phyloP scores from a whole-genome alignment of 1,140 invertebrate genomes.

The Diorhabda elongata region DNA sequence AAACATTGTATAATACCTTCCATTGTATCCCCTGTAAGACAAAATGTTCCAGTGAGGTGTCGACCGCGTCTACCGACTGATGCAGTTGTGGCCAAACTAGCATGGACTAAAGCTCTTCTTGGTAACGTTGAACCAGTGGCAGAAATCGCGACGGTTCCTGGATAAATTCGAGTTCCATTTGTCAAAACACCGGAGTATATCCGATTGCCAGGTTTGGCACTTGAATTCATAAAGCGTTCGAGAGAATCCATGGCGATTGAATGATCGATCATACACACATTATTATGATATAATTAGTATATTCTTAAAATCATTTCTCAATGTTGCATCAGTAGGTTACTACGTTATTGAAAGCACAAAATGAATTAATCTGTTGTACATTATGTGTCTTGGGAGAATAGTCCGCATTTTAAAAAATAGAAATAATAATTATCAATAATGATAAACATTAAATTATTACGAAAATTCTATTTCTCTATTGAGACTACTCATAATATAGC shows the following conservation, averaged over 20 bases:
- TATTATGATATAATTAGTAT: background rate
- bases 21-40: slow-evolving; percentile 84
- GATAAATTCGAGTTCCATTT: slow-evolving; percentile 43
- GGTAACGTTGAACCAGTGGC: slow-evolving; percentile 45
- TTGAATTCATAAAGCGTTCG: slow-evolving; percentile 65
- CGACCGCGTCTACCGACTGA: slow-evolving; percentile 69
- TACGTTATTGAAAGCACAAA: too few relatives aligned
- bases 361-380: too few relatives aligned
- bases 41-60: slow-evolving; percentile 80
- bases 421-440: too few relatives aligned
- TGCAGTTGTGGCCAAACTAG: slow-evolving; percentile 66
- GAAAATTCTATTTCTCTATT: too few relatives aligned
- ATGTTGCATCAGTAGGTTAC: too few relatives aligned
- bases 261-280: background rate
- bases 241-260: slow-evolving; percentile 65
- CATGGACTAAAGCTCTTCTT: slow-evolving; percentile 68
- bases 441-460: too few relatives aligned
- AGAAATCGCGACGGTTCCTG: slow-evolving; percentile 56
- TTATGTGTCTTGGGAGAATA: too few relatives aligned
- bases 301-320: background rate
- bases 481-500: too few relatives aligned
- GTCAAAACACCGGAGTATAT: background rate
- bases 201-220: slow-evolving; percentile 53
- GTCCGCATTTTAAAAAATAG: too few relatives aligned
- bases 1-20: slow-evolving; percentile 88